A percentile compares a stretch with the other conserved stretches of the same genome.
phyloP scores from a whole-genome alignment of 2,888 invertebrate species.

The Chrysomela aeneicollis region DNA sequence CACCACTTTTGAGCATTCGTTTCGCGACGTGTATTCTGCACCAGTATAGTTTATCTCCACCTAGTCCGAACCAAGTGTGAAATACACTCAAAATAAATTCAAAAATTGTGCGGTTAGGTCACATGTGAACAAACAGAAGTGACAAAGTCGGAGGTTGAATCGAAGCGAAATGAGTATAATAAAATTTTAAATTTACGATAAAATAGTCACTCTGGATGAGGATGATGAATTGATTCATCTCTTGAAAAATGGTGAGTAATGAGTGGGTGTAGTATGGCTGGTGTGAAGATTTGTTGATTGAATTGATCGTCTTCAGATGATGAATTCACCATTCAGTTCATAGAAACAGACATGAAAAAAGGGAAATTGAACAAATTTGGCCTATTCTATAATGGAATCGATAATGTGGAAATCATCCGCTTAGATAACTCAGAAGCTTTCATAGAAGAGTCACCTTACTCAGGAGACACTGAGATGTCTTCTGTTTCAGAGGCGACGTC shows the following conservation, averaged over 20 bases:
- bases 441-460: too few species aligned
- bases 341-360: not conserved
- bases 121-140: too few species aligned
- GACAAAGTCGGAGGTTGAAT: too few species aligned
- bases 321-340: too few species aligned
- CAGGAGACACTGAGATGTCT: not conserved
- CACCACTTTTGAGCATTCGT: too few species aligned
- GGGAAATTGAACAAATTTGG: not conserved
- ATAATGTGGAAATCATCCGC: constrained; percentile 8
- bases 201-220: not conserved
- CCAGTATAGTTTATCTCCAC: too few species aligned
- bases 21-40: too few species aligned
- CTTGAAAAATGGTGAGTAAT: constrained; percentile 4
- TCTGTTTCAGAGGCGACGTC: constrained; percentile 7
- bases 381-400: not conserved
- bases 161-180: not conserved
- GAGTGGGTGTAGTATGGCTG: not conserved
- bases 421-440: not conserved
- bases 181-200: constrained; percentile 7
- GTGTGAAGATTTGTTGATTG: not conserved
- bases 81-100: too few species aligned
- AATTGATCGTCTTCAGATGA: too few species aligned
- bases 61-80: too few species aligned
- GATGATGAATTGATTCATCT: constrained; percentile 6
- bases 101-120: not conserved